Conservation (phyloP, 2,797 vertebrate species). For the Acrocephalus scirpaceus region DNA sequence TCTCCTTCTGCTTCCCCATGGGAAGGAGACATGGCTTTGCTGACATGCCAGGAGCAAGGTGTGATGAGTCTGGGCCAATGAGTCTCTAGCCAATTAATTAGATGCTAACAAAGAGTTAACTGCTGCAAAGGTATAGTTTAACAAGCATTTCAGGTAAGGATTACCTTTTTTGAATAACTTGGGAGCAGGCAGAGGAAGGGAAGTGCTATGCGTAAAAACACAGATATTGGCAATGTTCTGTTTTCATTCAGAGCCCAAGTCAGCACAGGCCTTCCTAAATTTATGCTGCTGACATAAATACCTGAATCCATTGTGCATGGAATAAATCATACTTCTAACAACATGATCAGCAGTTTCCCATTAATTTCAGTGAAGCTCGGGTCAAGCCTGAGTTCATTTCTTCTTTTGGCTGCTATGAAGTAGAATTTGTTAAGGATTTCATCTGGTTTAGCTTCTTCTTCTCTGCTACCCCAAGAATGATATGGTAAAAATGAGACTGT, state of each 20-base stretch:
- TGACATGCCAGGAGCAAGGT: background rate
- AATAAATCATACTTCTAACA: background rate
- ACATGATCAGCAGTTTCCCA: background rate
- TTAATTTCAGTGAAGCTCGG: background rate
- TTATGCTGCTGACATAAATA: background rate
- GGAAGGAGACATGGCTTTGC: background rate
- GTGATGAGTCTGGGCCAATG: background rate
- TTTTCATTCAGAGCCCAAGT: background rate
- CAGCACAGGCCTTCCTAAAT: background rate
- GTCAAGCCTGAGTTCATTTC: background rate
- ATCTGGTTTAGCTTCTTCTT: background rate
- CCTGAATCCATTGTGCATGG: background rate
- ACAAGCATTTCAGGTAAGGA: background rate
- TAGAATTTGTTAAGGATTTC: background rate
- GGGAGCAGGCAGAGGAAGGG: fast-evolving
- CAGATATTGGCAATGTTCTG: background rate
- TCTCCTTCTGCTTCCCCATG: background rate
- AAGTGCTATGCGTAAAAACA: background rate
- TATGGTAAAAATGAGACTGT: background rate
- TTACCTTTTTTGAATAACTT: background rate
- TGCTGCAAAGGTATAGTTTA: background rate
- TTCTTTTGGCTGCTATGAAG: background rate
- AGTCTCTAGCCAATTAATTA: background rate
- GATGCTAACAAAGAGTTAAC: background rate
- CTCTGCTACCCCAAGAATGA: background rate